Base-by-base conservation (phyloP, 1,140 invertebrate species). In the Drosophila truncata region DNA sequence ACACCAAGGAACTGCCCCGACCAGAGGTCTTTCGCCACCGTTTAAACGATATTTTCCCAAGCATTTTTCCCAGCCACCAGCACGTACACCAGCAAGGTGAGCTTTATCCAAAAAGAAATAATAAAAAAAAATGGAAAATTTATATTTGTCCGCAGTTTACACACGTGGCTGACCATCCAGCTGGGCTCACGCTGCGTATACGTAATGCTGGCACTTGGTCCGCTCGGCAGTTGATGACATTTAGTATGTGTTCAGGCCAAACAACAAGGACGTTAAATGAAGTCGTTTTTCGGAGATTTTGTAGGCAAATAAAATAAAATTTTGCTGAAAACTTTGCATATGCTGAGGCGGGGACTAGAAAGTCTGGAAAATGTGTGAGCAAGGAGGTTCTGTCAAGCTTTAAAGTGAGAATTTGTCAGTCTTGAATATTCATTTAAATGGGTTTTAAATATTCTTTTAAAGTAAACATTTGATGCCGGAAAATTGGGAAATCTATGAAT, bases 171-270 rank as follows among this genome's bases (percentile, higher is more conserved):
- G 57, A 33, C 41, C 41, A 46, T 50, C 57, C 33, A 25, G 31
- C 9, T 72, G 39, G 69, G 29, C 44, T 49, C 71, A 57, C 54
- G 44, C 65, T 78, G 75, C 76, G 76, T 78, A 78, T 78, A 71
- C 65, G 59, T 71, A 52, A 78, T 71, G 35, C 35, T 27, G 42
- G 29, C 58, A 33, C 23, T 41, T 33, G 42, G 6, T 13, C 41
- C 16, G 39, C 7, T 13, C 14, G 58, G 29, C 65, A 78, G 42
- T 54, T 78, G 65, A 39, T 78, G 64, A 78, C 75, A 78, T 78
- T 78, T 71, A 70, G 39, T 78, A 41, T 62, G 73, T 76, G 65
- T 58, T 42, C 27, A 20, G 52, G 35, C 16, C 44, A 72, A 58
- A 50, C 64, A 69, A 59, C 64, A 47, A 31, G 69, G n/a, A 42